Percentiles rank a stretch among this genome's conserved stretches.
phyloP scores from a whole-genome alignment of 1,140 invertebrate species.

The Drosophila dunni region DNA sequence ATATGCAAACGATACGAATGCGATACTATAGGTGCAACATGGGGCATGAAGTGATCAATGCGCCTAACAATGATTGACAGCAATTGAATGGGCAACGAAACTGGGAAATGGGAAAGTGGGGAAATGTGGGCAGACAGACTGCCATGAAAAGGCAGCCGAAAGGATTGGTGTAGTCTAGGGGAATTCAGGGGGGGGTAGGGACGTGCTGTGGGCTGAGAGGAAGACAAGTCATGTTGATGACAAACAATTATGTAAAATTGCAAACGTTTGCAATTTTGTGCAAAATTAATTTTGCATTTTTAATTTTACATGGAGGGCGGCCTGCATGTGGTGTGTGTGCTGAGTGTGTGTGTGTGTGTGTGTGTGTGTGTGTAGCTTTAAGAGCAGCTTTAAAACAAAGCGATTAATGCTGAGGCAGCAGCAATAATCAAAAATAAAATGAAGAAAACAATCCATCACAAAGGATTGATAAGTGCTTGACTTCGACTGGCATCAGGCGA shows the following conservation, averaged over 20 bases:
- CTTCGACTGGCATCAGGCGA: slow-evolving; percentile 39
- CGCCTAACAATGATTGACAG: slow-evolving; percentile 80
- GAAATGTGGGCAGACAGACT: background rate
- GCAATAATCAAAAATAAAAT: background rate
- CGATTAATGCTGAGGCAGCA: slow-evolving; percentile 15
- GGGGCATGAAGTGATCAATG: slow-evolving; percentile 72
- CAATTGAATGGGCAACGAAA: slow-evolving; percentile 46
- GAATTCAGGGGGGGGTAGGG: background rate
- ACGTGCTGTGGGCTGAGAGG: background rate
- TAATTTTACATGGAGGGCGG: slow-evolving; percentile 60
- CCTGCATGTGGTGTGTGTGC: background rate
- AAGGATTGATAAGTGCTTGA: slow-evolving; percentile 72
- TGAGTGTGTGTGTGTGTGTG: background rate
- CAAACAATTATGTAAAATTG: slow-evolving; percentile 84
- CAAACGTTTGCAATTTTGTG: slow-evolving; percentile 73
- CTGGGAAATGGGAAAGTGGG: background rate
- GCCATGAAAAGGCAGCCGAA: slow-evolving; percentile 16
- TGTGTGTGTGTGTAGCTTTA: slow-evolving; percentile 23
- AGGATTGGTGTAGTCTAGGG: background rate
- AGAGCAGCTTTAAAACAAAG: slow-evolving; percentile 30
- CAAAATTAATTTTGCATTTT: slow-evolving; percentile 84
- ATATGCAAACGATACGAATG: background rate
- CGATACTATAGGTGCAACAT: slow-evolving; percentile 17
- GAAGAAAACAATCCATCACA: slow-evolving; percentile 34
- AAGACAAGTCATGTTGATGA: slow-evolving; percentile 48